Conservation (phyloP, 2,797 vertebrate genomes). For the Mionectes olivaceus region DNA sequence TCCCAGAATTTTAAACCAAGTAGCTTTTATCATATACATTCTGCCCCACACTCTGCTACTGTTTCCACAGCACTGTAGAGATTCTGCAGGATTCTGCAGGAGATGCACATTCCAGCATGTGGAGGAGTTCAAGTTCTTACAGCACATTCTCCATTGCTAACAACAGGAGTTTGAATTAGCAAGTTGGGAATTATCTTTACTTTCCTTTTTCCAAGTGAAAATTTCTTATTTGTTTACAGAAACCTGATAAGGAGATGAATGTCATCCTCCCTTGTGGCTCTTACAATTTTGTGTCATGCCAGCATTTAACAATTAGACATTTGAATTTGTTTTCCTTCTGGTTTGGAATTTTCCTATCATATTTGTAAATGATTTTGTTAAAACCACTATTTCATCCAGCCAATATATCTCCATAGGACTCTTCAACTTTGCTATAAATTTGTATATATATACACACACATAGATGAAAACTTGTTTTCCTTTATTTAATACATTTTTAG, state of each 20-base stretch:
- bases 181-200: not conserved
- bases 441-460: fast-evolving
- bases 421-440: not conserved
- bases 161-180: not conserved
- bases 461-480: not conserved
- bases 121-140: fast-evolving
- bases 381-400: not conserved
- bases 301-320: not conserved
- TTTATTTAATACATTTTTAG: not conserved
- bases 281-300: not conserved
- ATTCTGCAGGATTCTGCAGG: not conserved
- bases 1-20: not conserved
- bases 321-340: not conserved
- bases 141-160: not conserved
- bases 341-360: not conserved
- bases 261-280: fast-evolving
- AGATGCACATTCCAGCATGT: fast-evolving
- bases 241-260: not conserved
- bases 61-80: not conserved
- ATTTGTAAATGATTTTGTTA: not conserved
- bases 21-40: not conserved
- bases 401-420: not conserved
- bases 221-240: not conserved
- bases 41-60: not conserved
- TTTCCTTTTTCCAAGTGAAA: not conserved